Conservation (phyloP, 2,797 vertebrate species). For the Sciurus vulgaris region DNA sequence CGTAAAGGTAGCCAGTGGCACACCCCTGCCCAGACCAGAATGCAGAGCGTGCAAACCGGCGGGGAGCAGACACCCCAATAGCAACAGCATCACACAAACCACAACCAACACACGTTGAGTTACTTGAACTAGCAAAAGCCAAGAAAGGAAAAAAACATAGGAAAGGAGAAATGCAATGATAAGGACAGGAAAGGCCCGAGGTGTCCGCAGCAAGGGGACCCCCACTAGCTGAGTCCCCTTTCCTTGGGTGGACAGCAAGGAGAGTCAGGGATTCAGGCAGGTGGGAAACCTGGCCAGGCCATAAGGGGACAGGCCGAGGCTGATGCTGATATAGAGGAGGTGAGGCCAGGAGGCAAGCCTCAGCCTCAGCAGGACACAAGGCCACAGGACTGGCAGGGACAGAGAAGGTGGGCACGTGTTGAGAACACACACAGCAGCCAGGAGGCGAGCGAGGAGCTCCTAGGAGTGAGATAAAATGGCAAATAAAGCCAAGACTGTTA, state of each 20-base stretch:
- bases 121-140: neutral
- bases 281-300: neutral
- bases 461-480: rapidly evolving
- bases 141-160: neutral
- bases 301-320: rapidly evolving
- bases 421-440: neutral
- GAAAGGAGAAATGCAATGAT: rapidly evolving
- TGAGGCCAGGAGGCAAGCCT: too few relatives aligned
- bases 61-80: neutral
- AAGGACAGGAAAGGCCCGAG: neutral
- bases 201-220: rapidly evolving
- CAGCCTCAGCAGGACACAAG: neutral
- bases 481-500: neutral
- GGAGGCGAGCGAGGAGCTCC: rapidly evolving
- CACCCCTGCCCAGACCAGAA: neutral
- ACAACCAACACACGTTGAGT: rapidly evolving
- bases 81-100: neutral
- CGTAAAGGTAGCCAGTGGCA: too few relatives aligned
- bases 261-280: neutral
- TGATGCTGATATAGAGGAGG: rapidly evolving
- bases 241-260: rapidly evolving
- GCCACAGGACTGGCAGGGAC: rapidly evolving
- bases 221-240: rapidly evolving
- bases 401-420: neutral
- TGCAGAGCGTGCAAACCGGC: rapidly evolving